Conservation (phyloP, 2,113 vertebrate genomes). For the Nothoprocta pentlandii region DNA sequence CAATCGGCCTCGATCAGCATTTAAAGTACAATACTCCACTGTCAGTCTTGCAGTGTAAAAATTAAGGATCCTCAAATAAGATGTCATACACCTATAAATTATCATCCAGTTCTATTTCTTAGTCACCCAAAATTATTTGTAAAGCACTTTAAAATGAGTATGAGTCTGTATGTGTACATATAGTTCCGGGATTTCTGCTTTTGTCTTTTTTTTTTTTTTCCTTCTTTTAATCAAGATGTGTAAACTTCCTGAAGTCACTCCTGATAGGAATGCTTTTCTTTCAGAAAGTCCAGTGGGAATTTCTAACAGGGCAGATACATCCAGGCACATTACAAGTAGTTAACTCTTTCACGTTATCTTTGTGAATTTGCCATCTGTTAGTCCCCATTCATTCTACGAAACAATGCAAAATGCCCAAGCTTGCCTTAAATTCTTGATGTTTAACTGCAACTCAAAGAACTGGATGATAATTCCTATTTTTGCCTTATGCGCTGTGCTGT, state of each 20-base stretch:
- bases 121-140: not conserved
- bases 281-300: conserved; percentile 13
- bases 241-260: not conserved
- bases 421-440: conserved; percentile 83
- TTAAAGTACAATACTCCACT: not conserved
- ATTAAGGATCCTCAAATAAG: not conserved
- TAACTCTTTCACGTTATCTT: conserved; percentile 64
- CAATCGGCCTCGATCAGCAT: not conserved
- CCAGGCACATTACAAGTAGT: not conserved
- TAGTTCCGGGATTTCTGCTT: not conserved
- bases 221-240: no score
- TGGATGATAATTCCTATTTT: conserved; percentile 71
- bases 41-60: conserved; percentile 13
- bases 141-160: conserved; percentile 54
- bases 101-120: conserved; percentile 76
- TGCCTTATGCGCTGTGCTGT: conserved; percentile 72
- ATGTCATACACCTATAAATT: conserved; percentile 46
- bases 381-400: conserved; percentile 56
- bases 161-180: not conserved
- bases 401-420: conserved; percentile 82
- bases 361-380: conserved; percentile 44
- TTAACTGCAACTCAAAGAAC: conserved; percentile 62
- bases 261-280: conserved; percentile 6
- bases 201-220: no score
- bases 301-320: conserved; percentile 23